Conservation (phyloP, 2,797 vertebrate species). For the Pygocentrus nattereri region DNA sequence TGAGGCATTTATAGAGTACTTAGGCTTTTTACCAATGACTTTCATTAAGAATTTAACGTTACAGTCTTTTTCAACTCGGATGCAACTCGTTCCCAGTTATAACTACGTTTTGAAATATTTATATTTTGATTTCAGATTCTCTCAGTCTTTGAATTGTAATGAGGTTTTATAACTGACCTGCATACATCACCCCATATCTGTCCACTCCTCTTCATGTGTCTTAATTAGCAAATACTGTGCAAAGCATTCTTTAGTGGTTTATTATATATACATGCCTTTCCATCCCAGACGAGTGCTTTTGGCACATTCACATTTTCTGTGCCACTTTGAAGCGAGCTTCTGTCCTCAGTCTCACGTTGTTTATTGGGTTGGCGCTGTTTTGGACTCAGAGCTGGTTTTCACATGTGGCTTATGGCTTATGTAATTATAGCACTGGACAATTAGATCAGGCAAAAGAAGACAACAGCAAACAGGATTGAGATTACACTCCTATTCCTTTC, state of each 20-base stretch:
- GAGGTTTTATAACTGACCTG: not conserved
- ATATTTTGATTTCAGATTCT: not conserved
- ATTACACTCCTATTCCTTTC: not conserved
- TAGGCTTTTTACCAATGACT: too few species aligned
- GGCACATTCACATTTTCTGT: not conserved
- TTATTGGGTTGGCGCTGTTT: conserved; percentile 8
- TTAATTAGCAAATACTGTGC: too few species aligned
- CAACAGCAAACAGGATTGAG: conserved; percentile 21
- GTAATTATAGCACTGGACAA: conserved; percentile 35
- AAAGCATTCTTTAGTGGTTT: too few species aligned
- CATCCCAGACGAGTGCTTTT: not conserved
- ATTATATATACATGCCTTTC: not conserved
- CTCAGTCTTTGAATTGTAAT: not conserved
- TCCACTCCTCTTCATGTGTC: too few species aligned
- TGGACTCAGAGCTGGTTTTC: not conserved
- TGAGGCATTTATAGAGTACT: too few species aligned
- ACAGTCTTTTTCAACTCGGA: too few species aligned
- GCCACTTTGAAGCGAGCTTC: not conserved
- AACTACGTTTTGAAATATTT: not conserved
- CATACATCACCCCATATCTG: not conserved
- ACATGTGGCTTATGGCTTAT: conserved; percentile 28
- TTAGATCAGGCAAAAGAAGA: conserved; percentile 27
- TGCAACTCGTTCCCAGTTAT: not conserved
- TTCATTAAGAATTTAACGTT: too few species aligned
- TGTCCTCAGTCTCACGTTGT: not conserved